Base-by-base conservation (phyloP, 2,797 vertebrate genomes). In the Enteromius radiatus region DNA sequence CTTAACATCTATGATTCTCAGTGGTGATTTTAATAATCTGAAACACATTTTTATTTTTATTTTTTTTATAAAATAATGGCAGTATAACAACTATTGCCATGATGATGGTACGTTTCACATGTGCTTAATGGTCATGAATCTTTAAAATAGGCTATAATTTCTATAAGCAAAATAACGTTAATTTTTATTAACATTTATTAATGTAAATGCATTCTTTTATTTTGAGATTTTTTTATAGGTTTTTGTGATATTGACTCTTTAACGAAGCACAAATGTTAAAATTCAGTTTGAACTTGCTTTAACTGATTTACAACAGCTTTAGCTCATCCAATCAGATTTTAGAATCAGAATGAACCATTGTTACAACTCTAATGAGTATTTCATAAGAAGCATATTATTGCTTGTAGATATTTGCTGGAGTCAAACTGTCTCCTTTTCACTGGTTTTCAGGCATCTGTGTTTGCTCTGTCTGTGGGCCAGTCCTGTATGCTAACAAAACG, bases 401-500 rank as follows among this genome's bases (percentile, higher is more conserved):
- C 23, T 80, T 15, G 43, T 33, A 45, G 78, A 61, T 71, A 26
- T 31, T 80, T 70, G 23, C 52, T 59, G 31, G 26, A 71, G 68
- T 63, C 43, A 81, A 81, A 65, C 26, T 7, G 56, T 17, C 54
- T 36, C 21, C 11, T 67, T 11, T 38, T 65, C 31, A 17, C 31
- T 76, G 61, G n/a, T 75, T 56, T 68, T 82, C 45, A n/a, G 26
- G 10, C 31, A 4, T 47, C 26, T 11, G 9, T 76, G 81, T 82
- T 82, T 82, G 73, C 19, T 69, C 49, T 76, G 81, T 76, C 63
- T 76, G 26, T 65, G 63, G 63, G 73, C 76, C 49, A 12, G 33
- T 56, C 33, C 19, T 47, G 23, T 82, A 10, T 67, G 71, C 80
- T 76, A 76, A 82, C 80, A 75, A 54, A 69, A 67, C 73, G 11